Percentiles rank a stretch among this genome's conserved stretches.
These are phyloP conservation scores for Paradoxurus hermaphroditus DNA, from an alignment of 2,113 vertebrate genomes.

Conservation along the genomic window DNA sequence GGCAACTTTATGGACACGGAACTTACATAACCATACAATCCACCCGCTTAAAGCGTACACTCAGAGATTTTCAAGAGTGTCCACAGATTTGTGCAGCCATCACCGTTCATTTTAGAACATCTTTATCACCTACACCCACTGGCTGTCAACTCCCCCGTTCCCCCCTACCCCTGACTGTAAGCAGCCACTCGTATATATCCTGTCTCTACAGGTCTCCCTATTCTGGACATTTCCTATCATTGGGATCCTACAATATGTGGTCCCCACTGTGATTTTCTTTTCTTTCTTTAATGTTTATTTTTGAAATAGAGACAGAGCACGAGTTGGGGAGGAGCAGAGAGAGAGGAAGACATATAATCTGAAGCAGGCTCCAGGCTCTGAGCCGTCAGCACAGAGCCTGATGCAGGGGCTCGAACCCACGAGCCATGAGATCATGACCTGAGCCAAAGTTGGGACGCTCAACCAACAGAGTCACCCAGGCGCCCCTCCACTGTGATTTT, in stretches of 20 bases:
- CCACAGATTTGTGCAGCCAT: neutral
- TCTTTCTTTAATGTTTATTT: too few relatives aligned
- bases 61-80: neutral
- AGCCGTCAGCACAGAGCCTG: too few relatives aligned
- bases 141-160: neutral
- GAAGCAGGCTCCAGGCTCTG: too few relatives aligned
- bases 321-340: too few relatives aligned
- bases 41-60: neutral
- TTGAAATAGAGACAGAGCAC: too few relatives aligned
- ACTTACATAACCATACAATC: neutral
- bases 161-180: neutral
- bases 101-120: neutral
- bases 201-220: neutral
- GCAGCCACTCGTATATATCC: neutral
- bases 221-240: neutral
- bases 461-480: too few relatives aligned
- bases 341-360: too few relatives aligned
- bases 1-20: neutral
- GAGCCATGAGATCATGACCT: too few relatives aligned
- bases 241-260: too few relatives aligned
- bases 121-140: neutral
- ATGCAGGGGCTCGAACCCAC: too few relatives aligned
- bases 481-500: neutral
- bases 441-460: too few relatives aligned
- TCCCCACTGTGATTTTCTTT: neutral